Base-by-base conservation (phyloP, 2,113 vertebrate genomes). In the Colistium nudipinnis region DNA sequence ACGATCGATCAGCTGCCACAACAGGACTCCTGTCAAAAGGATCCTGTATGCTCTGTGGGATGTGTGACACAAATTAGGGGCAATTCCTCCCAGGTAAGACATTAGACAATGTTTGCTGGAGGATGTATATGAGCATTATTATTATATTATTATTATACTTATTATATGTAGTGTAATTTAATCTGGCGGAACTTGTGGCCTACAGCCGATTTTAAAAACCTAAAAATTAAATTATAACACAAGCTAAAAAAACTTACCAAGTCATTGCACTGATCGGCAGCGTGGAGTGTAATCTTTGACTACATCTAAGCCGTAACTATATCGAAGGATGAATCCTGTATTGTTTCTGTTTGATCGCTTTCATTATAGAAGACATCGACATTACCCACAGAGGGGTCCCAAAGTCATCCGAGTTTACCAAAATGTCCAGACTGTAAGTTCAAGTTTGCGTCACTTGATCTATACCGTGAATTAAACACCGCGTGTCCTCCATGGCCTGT, bases 341-440 rank as follows among this genome's bases (percentile, higher is more conserved):
- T 43, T 64, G 1, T 53, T 25, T 64, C 2, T 48, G 16, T 70
- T 30, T 72, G 14, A 52, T 78, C 70, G 27, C 36, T 36, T 36
- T 44, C 55, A 30, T 63, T 31, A 45, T 31, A 88, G 88, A 67
- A 48, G 31, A 20, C 19, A 35, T 38, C 76, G 13, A 20, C 66
- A 45, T 47, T 51, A 10, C 49, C 6, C 11, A 9, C 30, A 5
- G 70, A 33, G 14, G 43, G 6, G 4, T 49, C 41, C 24, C 64
- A 71, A 28, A 56, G 13, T 33, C 38, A 19, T 43, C 53, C 62
- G 22, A 24, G 8, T 51, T 13, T 80, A 22, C 5, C 51, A 3
- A 6, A 78, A 41, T 65, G 81, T 51, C 49, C 76, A 39, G 55
- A 66, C 10, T 20, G 88, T 91, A 77, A 81, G 88, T 87, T 11